Evolutionary conservation across 2,888 invertebrate species (phyloP), one percentile per base, ranked within the genome.

Genomic region (Diadegma fenestrale): DNA sequence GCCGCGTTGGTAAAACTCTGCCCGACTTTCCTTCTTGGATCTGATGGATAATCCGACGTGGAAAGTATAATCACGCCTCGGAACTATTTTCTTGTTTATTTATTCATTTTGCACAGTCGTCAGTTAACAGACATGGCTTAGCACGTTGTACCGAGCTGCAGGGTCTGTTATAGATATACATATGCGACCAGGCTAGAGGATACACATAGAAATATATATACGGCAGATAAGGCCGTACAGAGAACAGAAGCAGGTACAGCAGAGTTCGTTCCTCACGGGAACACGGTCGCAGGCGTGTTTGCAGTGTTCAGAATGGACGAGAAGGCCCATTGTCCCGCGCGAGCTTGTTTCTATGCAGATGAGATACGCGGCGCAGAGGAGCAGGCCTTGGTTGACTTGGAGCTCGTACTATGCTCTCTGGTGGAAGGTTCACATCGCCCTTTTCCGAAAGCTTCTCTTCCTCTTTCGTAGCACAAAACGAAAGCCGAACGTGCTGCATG

Each of bases 341-440:
- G 89, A 92, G 93, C 93, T 93, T 92, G 92, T 93, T 93, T 92
- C 92, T 92, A 93, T 93, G 93, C 93, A 93, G 93, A 93, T 93
- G 93, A 93, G 92, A 90, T 90, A 90, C 90, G 90, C 90, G 88
- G 89, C 88, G 26, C 54, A 58, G 26, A 58, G 54, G 69, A 54
- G 54, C 85, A 87, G 88, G 86, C 82, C 86, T 87, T 87, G 85
- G 87, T 85, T 88, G 87, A 69, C 33, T 66, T 86, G 82, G 82
- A 86, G 87, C 86, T 86, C 85, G 80, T 88, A 87, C 82, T 84
- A 88, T 87, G 84, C 84, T 63, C 71, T 6, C 51, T 37, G 61
- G 33, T 54, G 75, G 75, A 81, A 81, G 81, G 78, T 76, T 71
- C 82, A 33, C 80, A 71, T 75, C 58, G 79, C 76, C 82, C 85